Percentiles rank a stretch among this genome's conserved stretches.
phyloP scores from a whole-genome alignment of 64 coral and sea anemone species.

The Pachyseris speciosa region DNA sequence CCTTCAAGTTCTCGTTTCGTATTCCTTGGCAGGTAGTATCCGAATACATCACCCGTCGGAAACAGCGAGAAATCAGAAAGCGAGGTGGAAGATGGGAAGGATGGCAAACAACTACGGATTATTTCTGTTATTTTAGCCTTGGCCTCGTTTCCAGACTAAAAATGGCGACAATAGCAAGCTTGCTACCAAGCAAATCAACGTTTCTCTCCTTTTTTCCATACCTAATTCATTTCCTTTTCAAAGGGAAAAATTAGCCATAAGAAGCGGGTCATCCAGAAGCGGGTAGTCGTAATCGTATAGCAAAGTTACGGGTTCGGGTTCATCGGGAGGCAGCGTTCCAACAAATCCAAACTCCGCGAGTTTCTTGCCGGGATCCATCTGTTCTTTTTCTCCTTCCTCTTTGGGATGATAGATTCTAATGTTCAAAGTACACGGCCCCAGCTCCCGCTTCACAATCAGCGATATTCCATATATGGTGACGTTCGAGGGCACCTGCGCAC shows the following conservation, averaged over 20 bases:
- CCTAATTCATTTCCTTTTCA: not conserved
- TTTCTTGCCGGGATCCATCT: conserved; percentile 50
- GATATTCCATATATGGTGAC: conserved; percentile 69
- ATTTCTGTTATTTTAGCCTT: too few relatives aligned
- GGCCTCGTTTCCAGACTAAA: too few relatives aligned
- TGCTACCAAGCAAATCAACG: too few relatives aligned
- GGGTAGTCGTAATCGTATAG: conserved; percentile 91
- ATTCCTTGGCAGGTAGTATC: too few relatives aligned
- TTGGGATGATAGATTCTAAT: conserved; percentile 25
- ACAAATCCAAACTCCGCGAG: conserved; percentile 68
- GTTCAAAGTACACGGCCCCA: conserved; percentile 41
- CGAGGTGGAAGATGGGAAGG: too few relatives aligned
- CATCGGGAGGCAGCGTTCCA: conserved; percentile 40
- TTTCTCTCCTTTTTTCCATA: too few relatives aligned
- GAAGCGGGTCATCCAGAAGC: conserved; percentile 63
- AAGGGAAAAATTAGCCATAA: conserved; percentile 62
- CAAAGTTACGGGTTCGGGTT: conserved; percentile 29
- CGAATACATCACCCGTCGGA: too few relatives aligned
- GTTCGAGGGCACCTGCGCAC: conserved; percentile 30
- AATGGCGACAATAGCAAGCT: too few relatives aligned
- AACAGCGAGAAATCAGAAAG: too few relatives aligned
- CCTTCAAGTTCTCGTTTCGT: too few relatives aligned
- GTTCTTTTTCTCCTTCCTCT: conserved; percentile 20
- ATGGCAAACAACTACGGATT: too few relatives aligned
- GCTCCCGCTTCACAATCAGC: conserved; percentile 34